phyloP scores from a whole-genome alignment of 2,113 vertebrate genomes.

The Psilopsiagon aurifrons region DNA sequence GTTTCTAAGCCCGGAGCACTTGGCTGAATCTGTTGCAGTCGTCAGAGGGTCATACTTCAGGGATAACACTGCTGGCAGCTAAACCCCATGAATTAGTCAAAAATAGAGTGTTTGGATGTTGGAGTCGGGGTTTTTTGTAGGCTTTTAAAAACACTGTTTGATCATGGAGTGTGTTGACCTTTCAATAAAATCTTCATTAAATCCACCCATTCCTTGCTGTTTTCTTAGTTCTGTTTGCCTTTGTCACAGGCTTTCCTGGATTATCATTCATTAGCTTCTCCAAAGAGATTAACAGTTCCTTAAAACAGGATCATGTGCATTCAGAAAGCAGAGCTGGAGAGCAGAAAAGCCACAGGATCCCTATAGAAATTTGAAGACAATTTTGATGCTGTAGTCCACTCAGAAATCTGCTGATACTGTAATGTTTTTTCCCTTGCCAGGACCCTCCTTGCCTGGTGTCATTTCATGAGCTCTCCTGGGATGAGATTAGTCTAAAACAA shows the following conservation, averaged over 20 bases:
- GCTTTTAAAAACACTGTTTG: not conserved
- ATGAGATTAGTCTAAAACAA: conserved; percentile 98
- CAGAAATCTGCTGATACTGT: conserved; percentile 86
- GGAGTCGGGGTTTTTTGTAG: not conserved
- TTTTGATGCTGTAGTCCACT: conserved; percentile 90
- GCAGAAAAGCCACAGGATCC: conserved; percentile 73
- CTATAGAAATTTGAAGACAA: conserved; percentile 87
- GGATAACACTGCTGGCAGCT: not conserved
- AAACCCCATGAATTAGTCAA: not conserved
- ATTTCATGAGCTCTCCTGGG: conserved; percentile 91
- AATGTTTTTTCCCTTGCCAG: conserved; percentile 94
- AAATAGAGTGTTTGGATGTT: not conserved
- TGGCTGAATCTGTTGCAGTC: not conserved
- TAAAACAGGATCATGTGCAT: conserved; percentile 33
- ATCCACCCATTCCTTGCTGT: not conserved
- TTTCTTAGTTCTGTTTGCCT: conserved; percentile 22
- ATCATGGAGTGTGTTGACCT: not conserved
- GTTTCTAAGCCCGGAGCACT: not conserved
- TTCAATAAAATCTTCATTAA: conserved; percentile 8
- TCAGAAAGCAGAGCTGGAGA: conserved; percentile 3
- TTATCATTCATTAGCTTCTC: conserved; percentile 62
- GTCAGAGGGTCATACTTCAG: not conserved
- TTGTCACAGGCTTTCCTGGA: conserved; percentile 7
- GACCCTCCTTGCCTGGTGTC: conserved; percentile 96
- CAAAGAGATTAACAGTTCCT: conserved; percentile 61